Evolutionary conservation across 2,113 vertebrate genomes (phyloP).

Genomic region (Oryzias celebensis): DNA sequence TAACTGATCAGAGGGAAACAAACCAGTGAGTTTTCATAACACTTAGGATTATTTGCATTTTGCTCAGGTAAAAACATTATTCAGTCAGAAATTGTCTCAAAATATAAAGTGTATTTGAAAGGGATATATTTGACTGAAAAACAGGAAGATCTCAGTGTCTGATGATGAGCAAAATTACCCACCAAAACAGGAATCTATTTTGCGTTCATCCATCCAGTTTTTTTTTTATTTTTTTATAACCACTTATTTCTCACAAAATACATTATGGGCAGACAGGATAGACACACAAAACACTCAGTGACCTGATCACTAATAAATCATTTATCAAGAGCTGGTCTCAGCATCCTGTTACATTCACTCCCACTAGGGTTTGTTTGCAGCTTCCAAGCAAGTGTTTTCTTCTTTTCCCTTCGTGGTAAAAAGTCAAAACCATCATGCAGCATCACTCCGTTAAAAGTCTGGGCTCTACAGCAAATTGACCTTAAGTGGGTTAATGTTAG

Average conservation of each 20-base stretch:
- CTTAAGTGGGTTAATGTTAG: slow-evolving; percentile 40
- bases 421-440: slow-evolving; percentile 19
- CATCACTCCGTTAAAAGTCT: slow-evolving; percentile 27
- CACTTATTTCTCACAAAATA: background rate
- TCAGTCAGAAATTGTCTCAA: background rate
- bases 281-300: background rate
- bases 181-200: slow-evolving; percentile 9
- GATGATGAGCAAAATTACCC: background rate
- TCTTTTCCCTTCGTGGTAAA: slow-evolving; percentile 4
- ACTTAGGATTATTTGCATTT: background rate
- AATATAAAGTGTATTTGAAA: background rate
- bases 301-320: slow-evolving; percentile 28
- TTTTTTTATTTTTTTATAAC: no score
- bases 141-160: background rate
- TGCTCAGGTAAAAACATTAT: background rate
- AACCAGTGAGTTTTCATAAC: slow-evolving; percentile 7
- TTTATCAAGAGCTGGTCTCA: slow-evolving; percentile 16
- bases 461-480: slow-evolving; percentile 26
- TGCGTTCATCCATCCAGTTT: background rate
- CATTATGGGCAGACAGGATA: no score
- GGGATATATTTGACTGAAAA: background rate
- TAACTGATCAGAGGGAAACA: background rate
- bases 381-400: slow-evolving; percentile 7
- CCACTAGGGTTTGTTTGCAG: background rate
- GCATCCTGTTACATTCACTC: slow-evolving; percentile 4